Evolutionary conservation across 2,113 vertebrate species (phyloP).

Genomic region (Ammospiza caudacuta): DNA sequence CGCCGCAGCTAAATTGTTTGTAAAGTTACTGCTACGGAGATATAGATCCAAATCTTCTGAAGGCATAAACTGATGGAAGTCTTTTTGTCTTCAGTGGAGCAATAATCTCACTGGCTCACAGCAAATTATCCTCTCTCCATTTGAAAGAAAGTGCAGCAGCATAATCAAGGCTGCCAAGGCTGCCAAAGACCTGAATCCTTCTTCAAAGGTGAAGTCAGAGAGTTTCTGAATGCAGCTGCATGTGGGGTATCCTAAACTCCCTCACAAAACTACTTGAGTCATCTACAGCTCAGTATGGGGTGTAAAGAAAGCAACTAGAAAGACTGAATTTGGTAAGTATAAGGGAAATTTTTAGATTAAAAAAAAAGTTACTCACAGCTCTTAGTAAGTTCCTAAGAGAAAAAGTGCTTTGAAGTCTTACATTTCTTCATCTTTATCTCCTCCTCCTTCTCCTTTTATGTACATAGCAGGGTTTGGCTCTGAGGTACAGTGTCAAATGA

Average conservation of each 20-base stretch:
- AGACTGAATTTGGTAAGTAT: background rate
- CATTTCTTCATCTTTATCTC: background rate
- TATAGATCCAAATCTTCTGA: conserved; percentile 5
- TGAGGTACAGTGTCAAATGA: background rate
- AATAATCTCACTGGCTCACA: background rate
- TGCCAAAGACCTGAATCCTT: background rate
- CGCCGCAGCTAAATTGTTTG: background rate
- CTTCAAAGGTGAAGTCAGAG: background rate
- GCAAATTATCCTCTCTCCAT: background rate
- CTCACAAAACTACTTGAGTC: background rate
- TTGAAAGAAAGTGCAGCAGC: background rate
- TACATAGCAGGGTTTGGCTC: background rate
- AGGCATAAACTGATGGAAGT: background rate
- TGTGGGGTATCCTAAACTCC: background rate
- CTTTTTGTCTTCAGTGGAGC: background rate
- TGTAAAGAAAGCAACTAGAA: background rate
- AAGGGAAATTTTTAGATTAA: background rate
- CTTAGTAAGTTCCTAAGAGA: background rate
- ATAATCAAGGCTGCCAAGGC: background rate
- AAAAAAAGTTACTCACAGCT: background rate
- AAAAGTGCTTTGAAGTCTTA: background rate
- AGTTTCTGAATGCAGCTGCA: background rate
- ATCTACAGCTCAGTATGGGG: background rate
- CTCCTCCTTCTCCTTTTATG: background rate
- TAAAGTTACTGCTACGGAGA: background rate